A percentile compares a stretch with the other conserved stretches of the same genome.
Conservation (phyloP, 1,140 invertebrate genomes). For the Sitodiplosis mosellana region DNA sequence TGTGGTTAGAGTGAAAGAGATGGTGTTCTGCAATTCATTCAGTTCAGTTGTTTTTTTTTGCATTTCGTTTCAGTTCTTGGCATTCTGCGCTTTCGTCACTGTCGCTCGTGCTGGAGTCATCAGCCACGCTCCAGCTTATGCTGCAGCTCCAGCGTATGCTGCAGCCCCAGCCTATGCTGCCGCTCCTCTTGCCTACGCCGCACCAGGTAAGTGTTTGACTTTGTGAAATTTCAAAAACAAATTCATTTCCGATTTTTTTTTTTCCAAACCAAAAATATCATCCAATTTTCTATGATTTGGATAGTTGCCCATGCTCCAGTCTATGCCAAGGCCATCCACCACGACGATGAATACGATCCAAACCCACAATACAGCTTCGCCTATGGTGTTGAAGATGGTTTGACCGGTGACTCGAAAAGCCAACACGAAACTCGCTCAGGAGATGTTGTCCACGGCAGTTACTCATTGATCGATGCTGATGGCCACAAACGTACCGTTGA, state of each 20-base stretch:
- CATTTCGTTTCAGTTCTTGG: conserved; percentile 22
- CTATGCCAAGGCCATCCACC: conserved; percentile 16
- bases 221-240: background rate
- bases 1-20: no score
- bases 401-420: conserved; percentile 37
- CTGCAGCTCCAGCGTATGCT: conserved; percentile 7
- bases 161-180: conserved; percentile 6
- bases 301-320: conserved; percentile 7
- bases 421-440: conserved; percentile 36
- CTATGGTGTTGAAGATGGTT: conserved; percentile 34
- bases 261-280: background rate
- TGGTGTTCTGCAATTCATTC: no score
- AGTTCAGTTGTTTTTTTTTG: background rate
- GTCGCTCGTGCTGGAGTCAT: conserved; percentile 26
- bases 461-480: conserved; percentile 42
- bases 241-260: conserved; percentile 11
- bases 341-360: conserved; percentile 30
- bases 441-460: conserved; percentile 43
- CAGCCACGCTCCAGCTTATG: conserved; percentile 10
- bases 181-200: conserved; percentile 9
- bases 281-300: background rate
- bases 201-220: no score
- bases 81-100: conserved; percentile 25
- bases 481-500: conserved; percentile 42
- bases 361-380: conserved; percentile 35